Percentiles rank a stretch among this genome's conserved stretches.
Conservation (phyloP, 2,113 vertebrate species). For the Octodon degus region DNA sequence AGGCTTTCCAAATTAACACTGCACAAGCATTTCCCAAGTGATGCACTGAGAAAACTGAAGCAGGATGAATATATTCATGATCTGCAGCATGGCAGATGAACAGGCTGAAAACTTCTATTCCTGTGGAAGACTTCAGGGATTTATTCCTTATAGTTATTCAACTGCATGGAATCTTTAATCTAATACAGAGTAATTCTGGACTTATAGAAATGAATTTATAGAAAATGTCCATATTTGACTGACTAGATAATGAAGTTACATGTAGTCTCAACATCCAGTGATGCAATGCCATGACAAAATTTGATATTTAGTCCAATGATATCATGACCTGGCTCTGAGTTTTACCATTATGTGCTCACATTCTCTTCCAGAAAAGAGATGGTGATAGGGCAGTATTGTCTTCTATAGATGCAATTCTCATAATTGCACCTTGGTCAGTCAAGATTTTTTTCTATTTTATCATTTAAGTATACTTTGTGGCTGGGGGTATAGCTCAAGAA, state of each 20-base stretch:
- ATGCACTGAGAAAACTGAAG: constrained; percentile 15
- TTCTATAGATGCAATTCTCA: constrained; percentile 10
- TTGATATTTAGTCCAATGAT: constrained; percentile 43
- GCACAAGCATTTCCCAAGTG: constrained; percentile 29
- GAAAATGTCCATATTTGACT: constrained; percentile 48
- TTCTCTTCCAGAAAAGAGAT: constrained; percentile 27
- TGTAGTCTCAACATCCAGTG: not conserved
- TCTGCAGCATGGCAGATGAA: constrained; percentile 56
- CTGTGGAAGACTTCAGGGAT: not conserved
- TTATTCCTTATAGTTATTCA: constrained; percentile 52
- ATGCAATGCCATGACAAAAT: constrained; percentile 12
- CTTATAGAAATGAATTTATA: constrained; percentile 43
- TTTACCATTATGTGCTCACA: not conserved
- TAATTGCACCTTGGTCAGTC: not conserved
- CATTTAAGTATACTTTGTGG: constrained; percentile 1
- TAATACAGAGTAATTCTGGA: constrained; percentile 51
- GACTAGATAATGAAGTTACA: constrained; percentile 30
- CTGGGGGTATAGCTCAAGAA: not conserved
- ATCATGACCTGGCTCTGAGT: not conserved
- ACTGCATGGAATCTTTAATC: constrained; percentile 50
- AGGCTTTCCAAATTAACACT: constrained; percentile 63
- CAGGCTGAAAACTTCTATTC: constrained; percentile 58
- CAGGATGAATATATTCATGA: constrained; percentile 50
- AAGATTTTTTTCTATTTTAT: not conserved
- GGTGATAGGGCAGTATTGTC: not conserved